Base-by-base conservation (phyloP, 92 coral and sea anemone genomes). In the Montipora capitata region DNA sequence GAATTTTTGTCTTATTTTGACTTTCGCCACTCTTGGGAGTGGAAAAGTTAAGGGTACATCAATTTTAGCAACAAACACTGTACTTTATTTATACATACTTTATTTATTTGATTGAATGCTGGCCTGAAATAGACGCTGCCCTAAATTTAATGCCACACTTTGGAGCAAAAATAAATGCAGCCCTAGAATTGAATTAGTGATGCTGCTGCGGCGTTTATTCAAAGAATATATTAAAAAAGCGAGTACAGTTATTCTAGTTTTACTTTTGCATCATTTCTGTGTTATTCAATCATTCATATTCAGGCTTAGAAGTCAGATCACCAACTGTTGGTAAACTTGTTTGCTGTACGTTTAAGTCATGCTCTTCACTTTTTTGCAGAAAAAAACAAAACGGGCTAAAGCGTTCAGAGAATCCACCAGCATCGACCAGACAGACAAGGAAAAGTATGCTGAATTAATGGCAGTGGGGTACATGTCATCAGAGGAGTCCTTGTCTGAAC, bases 401-500 rank as follows among this genome's bases (percentile, higher is more conserved):
- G 75, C 81, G 72, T 84, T 68, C 57, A 72, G 68, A 14, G 83
- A 86, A 17, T 86, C 90, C 14, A 86, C 84, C 44, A 75, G 76
- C 70, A 86, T 86, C 65, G 49, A 72, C 68, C 41, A 59, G 64
- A 74, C 76, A 63, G 82, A 75, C 5, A 85, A 74, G 68, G 82
- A 63, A 73, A 85, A 62, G 13, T 85, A 74, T 13, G 65, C 48
- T 45, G 62, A 62, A 81, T 59, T 14, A 58, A 58, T 73, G 73
- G 62, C 82, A 10, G n/a, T 72, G 17, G 82, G 65, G 0, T 85
- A 74, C 82, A 85, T 85, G 76, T 85, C 89, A 0, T 85, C 89
- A 11, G 82, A 85, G 72, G 81, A 85, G 70, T 85, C 81, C 14
- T 48, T 75, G 57, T 85, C 84, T 16, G 90, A 85, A 66, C 76